Percentiles rank a stretch among this genome's conserved stretches.
These are phyloP conservation scores for Drosophila mulleri DNA, from an alignment of 2,888 invertebrate genomes.

Conservation along the genomic window DNA sequence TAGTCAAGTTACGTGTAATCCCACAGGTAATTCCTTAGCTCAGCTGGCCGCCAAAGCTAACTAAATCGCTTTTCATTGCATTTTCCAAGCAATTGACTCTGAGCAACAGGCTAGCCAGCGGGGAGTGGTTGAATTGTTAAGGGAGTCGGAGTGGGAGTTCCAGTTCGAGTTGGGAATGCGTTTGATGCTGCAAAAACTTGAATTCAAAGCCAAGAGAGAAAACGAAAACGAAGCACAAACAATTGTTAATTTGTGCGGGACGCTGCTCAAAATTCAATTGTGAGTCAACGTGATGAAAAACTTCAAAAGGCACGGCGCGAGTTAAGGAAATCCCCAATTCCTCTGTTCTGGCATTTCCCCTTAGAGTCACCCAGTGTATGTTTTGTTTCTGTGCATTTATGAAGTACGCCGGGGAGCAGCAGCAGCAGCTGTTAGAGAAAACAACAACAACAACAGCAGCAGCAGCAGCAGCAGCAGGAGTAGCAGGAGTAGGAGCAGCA, in stretches of 20 bases:
- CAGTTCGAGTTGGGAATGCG: slow-evolving; percentile 7
- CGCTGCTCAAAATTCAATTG: slow-evolving; percentile 49
- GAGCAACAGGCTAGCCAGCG: slow-evolving; percentile 57
- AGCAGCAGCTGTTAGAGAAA: slow-evolving; percentile 42
- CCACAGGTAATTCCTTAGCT: slow-evolving; percentile 26
- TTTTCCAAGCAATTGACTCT: slow-evolving; percentile 71
- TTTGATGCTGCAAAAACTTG: slow-evolving; percentile 22
- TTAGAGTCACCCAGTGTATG: slow-evolving; percentile 16
- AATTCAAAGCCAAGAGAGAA: slow-evolving; percentile 10
- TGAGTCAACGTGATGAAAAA: slow-evolving; percentile 27
- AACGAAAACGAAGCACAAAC: slow-evolving; percentile 14
- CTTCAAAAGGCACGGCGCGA: slow-evolving; percentile 18
- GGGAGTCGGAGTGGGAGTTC: neutral
- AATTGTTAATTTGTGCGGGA: slow-evolving; percentile 48
- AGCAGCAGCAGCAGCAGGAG: slow-evolving; percentile 1
- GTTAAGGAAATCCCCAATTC: slow-evolving; percentile 17
- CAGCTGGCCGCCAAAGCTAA: slow-evolving; percentile 18
- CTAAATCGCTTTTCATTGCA: slow-evolving; percentile 47
- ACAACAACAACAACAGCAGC: slow-evolving; percentile 10
- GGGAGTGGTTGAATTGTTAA: slow-evolving; percentile 2
- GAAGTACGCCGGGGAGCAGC: slow-evolving; percentile 46
- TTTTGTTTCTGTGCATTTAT: slow-evolving; percentile 45
- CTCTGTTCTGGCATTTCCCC: neutral
- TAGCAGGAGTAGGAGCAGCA: slow-evolving; percentile 25
- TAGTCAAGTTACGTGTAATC: slow-evolving; percentile 14